Percentiles rank a stretch among this genome's conserved stretches.
These are phyloP conservation scores for Cyprinella venusta DNA, from an alignment of 2,797 vertebrate species.

Conservation along the genomic window DNA sequence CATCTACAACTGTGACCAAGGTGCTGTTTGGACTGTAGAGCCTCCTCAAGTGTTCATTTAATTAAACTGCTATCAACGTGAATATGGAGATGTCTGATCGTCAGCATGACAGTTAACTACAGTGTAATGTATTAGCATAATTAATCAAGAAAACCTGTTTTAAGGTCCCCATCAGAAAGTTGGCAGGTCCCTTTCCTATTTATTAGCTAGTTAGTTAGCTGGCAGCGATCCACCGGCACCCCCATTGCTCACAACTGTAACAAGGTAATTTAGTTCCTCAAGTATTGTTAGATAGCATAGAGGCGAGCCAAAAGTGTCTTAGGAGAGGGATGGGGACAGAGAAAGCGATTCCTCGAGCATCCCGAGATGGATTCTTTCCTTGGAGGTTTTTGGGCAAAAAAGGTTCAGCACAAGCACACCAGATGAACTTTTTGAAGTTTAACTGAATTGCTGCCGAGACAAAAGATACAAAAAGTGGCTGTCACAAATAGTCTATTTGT, in stretches of 20 bases:
- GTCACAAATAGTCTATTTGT: not conserved
- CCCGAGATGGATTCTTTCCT: not conserved
- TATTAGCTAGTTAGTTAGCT: constrained; percentile 51
- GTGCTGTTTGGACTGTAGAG: constrained; percentile 18
- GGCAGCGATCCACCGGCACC: constrained; percentile 33
- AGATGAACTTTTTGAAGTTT: not conserved
- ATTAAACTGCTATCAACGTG: constrained; percentile 22
- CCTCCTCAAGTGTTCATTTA: constrained; percentile 20
- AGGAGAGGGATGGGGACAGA: constrained; percentile 15
- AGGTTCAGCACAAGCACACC: not conserved
- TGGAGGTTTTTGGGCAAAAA: not conserved
- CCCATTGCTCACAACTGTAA: constrained; percentile 45
- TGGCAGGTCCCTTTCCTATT: constrained; percentile 52
- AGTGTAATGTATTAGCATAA: constrained; percentile 64
- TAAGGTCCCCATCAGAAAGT: constrained; percentile 41
- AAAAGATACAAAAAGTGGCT: not conserved
- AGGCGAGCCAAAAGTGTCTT: constrained; percentile 23
- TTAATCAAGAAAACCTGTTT: constrained; percentile 63
- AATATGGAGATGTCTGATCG: constrained; percentile 34
- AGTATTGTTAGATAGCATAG: constrained; percentile 39
- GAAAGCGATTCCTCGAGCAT: not conserved
- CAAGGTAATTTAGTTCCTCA: constrained; percentile 29
- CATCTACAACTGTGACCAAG: not conserved
- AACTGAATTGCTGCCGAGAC: not conserved
- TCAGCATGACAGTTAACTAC: constrained; percentile 59